phyloP scores from a whole-genome alignment of 2,797 vertebrate species.

The Sorex maritimensis region DNA sequence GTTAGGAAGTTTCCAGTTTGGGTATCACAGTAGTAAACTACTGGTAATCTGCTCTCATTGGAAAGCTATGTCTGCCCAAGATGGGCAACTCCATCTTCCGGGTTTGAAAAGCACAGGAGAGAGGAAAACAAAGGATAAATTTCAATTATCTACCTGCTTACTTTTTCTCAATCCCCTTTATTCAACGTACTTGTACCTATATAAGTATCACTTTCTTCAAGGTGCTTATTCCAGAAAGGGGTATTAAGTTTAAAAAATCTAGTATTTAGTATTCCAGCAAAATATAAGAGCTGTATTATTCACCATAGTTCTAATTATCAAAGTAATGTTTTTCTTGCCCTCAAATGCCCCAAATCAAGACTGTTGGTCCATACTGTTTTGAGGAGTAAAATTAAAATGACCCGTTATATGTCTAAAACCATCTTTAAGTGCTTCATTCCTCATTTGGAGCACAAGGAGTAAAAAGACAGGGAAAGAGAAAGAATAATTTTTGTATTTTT shows the following conservation, averaged over 20 bases:
- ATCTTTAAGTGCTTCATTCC: neutral
- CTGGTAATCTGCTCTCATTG: neutral
- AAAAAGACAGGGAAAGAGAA: neutral
- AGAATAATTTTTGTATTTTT: neutral
- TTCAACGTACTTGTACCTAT: neutral
- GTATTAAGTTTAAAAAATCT: constrained; percentile 40
- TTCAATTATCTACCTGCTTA: neutral
- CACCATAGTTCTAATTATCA: neutral
- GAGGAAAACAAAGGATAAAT: neutral
- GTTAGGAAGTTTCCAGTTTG: constrained; percentile 4
- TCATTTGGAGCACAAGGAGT: neutral
- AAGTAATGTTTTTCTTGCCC: neutral
- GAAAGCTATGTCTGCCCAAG: neutral
- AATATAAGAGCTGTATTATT: constrained; percentile 4
- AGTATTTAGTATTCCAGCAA: neutral
- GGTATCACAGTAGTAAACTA: neutral
- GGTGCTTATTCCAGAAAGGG: constrained; percentile 38
- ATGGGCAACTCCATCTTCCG: neutral
- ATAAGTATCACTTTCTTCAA: constrained; percentile 1
- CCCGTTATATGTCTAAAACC: neutral
- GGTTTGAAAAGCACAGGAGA: neutral
- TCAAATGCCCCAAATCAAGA: constrained; percentile 7
- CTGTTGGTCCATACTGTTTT: neutral
- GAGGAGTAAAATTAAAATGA: constrained; percentile 17
- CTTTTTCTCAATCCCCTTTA: constrained; percentile 29